phyloP scores from a whole-genome alignment of 2,888 invertebrate genomes.

The Oxytorus armatus region DNA sequence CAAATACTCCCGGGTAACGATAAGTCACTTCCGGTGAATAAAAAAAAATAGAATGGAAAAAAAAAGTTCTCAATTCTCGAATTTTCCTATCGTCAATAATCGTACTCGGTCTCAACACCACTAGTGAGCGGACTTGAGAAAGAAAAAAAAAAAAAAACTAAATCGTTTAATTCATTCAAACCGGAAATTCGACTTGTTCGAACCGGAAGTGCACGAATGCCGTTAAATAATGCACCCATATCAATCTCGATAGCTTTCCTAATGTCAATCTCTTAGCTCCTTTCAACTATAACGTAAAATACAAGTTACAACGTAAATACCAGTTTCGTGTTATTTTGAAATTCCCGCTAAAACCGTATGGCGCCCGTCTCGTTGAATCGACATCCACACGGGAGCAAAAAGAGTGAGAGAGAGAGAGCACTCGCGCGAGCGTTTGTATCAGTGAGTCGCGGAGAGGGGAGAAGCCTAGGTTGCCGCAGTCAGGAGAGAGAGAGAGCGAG shows the following conservation, averaged over 20 bases:
- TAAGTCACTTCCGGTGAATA: no score
- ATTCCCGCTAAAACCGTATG: constrained; percentile 69
- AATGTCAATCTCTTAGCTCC: background rate
- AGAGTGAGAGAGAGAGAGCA: constrained; percentile 57
- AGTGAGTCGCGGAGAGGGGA: constrained; percentile 14
- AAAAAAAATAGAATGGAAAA: no score
- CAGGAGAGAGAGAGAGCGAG: constrained; percentile 14
- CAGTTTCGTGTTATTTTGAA: constrained; percentile 62
- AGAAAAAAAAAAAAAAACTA: constrained; percentile 30
- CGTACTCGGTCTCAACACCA: background rate
- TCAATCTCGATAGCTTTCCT: no score
- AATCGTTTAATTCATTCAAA: constrained; percentile 22
- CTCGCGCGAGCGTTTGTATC: background rate
- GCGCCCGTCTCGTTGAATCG: constrained; percentile 68
- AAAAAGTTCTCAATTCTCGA: no score
- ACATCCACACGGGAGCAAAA: constrained; percentile 68
- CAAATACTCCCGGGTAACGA: no score
- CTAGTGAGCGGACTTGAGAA: background rate
- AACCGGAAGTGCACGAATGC: constrained; percentile 34
- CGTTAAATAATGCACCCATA: background rate
- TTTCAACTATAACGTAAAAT: background rate
- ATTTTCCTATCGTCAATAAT: no score
- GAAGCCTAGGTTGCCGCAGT: no score
- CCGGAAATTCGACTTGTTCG: constrained; percentile 52
- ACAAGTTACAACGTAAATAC: background rate